These are phyloP conservation scores for Sterrhoptilus dennistouni DNA, from an alignment of 2,113 vertebrate genomes.

Conservation along the genomic window DNA sequence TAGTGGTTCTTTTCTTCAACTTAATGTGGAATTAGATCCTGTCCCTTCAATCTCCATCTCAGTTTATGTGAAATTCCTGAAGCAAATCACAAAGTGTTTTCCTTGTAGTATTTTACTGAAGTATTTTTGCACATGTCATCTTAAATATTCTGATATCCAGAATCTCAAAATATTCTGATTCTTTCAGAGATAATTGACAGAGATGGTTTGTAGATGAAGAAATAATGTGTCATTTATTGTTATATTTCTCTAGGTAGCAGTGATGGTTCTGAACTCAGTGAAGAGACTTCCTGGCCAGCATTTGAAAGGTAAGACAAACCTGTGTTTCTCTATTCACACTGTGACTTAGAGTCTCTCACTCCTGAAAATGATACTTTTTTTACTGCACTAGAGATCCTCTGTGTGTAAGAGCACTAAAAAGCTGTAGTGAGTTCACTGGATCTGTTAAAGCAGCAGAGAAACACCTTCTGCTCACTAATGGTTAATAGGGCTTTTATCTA, in stretches of 20 bases:
- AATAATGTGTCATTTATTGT: background rate
- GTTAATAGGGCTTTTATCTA: background rate
- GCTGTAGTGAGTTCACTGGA: background rate
- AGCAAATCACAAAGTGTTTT: background rate
- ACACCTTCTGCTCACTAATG: background rate
- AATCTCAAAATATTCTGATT: background rate
- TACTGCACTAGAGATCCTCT: background rate
- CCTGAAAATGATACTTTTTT: background rate
- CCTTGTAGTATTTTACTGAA: background rate
- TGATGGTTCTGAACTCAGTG: slow-evolving; percentile 96
- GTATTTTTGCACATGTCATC: background rate
- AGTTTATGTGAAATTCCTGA: background rate
- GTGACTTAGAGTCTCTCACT: background rate
- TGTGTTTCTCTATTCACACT: background rate
- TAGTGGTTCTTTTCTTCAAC: background rate
- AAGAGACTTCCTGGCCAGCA: slow-evolving; percentile 96
- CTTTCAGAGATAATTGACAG: background rate
- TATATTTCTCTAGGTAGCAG: slow-evolving; percentile 86
- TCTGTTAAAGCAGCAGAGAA: background rate
- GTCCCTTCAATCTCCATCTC: background rate
- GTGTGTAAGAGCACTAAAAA: background rate
- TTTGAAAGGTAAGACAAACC: slow-evolving; percentile 90
- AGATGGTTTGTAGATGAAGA: background rate
- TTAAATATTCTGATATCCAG: background rate
- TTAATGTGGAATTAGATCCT: background rate